Conservation (phyloP, 2,888 invertebrate species). For the Acanthococcus lagerstroemiae region DNA sequence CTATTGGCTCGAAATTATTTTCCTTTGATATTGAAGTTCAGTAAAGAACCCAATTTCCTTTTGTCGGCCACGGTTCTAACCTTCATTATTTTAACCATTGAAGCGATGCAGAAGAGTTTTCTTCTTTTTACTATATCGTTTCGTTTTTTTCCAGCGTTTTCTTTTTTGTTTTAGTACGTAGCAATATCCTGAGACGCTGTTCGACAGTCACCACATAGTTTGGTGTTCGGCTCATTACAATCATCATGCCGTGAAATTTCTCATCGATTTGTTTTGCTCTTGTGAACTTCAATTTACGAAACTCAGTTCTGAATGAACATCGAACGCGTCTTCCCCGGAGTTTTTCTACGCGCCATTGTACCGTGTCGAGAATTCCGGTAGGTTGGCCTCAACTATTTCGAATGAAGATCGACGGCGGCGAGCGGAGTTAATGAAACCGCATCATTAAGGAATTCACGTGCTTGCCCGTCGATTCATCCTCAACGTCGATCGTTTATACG, state of each 20-base stretch:
- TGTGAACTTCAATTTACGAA: slow-evolving; percentile 5
- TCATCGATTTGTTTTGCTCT: slow-evolving; percentile 24
- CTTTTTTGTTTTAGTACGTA: slow-evolving; percentile 4
- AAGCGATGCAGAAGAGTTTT: slow-evolving; percentile 19
- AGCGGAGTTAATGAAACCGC: slow-evolving; percentile 1
- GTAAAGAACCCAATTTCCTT: slow-evolving; percentile 28
- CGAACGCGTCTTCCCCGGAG: no score
- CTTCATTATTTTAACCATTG: slow-evolving; percentile 29
- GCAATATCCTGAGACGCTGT: slow-evolving; percentile 2
- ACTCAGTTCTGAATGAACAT: no score
- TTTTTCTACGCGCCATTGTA: not conserved
- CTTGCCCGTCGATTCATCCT: not conserved
- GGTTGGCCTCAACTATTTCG: not conserved
- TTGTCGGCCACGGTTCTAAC: slow-evolving; percentile 23
- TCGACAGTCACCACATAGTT: slow-evolving; percentile 8
- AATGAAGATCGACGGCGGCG: not conserved
- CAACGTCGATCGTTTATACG: not conserved
- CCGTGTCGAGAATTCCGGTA: slow-evolving; percentile 5
- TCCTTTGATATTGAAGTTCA: slow-evolving; percentile 26
- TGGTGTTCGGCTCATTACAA: slow-evolving; percentile 27
- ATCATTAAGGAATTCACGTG: slow-evolving; percentile 10
- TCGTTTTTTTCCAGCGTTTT: not conserved
- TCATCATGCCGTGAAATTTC: slow-evolving; percentile 25
- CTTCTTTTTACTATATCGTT: not conserved
- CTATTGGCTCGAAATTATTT: slow-evolving; percentile 25